A percentile compares a stretch with the other conserved stretches of the same genome.
Conservation (phyloP, 2,888 invertebrate species). For the Pheosia gnoma region DNA sequence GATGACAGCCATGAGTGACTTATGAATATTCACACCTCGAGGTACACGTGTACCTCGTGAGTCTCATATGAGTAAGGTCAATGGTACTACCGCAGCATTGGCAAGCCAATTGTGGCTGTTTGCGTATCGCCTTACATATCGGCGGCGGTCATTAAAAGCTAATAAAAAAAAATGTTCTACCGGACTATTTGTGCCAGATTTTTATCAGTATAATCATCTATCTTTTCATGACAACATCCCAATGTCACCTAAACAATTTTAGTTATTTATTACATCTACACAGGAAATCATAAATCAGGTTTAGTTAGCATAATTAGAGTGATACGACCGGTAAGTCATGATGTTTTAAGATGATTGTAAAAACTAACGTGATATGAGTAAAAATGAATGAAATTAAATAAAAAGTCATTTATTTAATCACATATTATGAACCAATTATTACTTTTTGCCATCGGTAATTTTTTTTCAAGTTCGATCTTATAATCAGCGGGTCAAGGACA, state of each 20-base stretch:
- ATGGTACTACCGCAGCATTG: background rate
- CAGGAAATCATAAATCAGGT: background rate
- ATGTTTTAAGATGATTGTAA: too few species aligned
- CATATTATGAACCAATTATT: too few species aligned
- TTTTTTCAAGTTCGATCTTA: too few species aligned
- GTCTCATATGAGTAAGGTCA: background rate
- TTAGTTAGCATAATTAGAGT: background rate
- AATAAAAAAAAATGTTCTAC: conserved; percentile 46
- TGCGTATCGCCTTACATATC: conserved; percentile 17
- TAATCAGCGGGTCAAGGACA: too few species aligned
- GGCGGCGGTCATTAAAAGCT: conserved; percentile 52
- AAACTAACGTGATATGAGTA: too few species aligned
- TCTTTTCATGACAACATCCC: conserved; percentile 21
- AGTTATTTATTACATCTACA: background rate
- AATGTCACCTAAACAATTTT: background rate
- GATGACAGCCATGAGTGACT: conserved; percentile 1
- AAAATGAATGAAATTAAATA: too few species aligned
- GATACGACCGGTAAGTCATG: too few species aligned
- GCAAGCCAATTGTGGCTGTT: background rate
- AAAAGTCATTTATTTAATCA: too few species aligned
- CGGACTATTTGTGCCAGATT: conserved; percentile 40
- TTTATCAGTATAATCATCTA: conserved; percentile 33
- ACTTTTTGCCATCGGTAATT: too few species aligned
- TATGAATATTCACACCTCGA: background rate
- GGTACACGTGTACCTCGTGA: background rate